Percentiles rank a stretch among this genome's conserved stretches.
phyloP scores from a whole-genome alignment of 2,113 vertebrate genomes.

The Sinocyclocheilus anophthalmus region DNA sequence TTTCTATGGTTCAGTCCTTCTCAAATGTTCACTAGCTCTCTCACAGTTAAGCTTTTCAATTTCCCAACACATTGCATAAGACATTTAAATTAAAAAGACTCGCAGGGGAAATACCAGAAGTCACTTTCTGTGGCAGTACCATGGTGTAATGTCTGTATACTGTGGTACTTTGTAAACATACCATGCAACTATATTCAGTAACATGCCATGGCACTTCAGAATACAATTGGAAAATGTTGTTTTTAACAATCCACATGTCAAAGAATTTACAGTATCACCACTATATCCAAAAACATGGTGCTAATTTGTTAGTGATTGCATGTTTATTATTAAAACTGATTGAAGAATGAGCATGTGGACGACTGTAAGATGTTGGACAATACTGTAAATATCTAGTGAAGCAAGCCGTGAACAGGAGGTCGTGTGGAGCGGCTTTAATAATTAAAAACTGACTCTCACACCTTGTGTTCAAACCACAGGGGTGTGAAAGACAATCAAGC shows the following conservation, averaged over 20 bases:
- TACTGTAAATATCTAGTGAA: background rate
- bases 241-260: background rate
- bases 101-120: background rate
- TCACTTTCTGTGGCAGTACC: background rate
- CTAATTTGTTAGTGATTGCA: background rate
- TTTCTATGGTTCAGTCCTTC: background rate
- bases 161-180: background rate
- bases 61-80: background rate
- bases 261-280: background rate
- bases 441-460: constrained; percentile 44
- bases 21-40: background rate
- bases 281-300: background rate
- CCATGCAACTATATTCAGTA: background rate
- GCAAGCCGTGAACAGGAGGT: constrained; percentile 9
- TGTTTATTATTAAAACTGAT: background rate
- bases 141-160: background rate
- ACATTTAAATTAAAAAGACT: background rate
- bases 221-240: background rate
- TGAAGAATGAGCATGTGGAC: background rate
- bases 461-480: constrained; percentile 53
- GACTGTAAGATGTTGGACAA: background rate
- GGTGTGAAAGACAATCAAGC: constrained; percentile 50
- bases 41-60: background rate
- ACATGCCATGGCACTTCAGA: background rate
- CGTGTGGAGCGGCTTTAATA: constrained; percentile 39